Percentiles rank a stretch among this genome's conserved stretches.
Evolutionary conservation across 2,797 vertebrate species (phyloP).

Genomic region (Lemur catta): DNA sequence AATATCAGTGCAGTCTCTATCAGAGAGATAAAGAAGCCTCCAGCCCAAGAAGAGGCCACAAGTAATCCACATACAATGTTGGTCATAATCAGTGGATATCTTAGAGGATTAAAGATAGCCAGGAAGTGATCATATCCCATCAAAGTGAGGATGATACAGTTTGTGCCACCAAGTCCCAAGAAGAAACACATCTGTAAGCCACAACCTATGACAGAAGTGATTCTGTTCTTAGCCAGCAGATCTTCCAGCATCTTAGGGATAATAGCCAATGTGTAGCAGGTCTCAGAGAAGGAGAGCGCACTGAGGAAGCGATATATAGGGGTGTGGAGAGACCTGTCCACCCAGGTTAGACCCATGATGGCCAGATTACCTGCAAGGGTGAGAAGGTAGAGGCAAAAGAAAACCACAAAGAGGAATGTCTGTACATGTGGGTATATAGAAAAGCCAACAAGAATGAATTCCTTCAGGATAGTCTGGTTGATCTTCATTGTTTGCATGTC

Average conservation of each 20-base stretch:
- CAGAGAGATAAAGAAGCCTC: constrained; percentile 56
- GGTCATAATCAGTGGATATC: constrained; percentile 67
- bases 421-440: constrained; percentile 18
- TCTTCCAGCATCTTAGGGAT: constrained; percentile 59
- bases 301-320: constrained; percentile 72
- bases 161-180: constrained; percentile 64
- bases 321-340: constrained; percentile 49
- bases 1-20: constrained; percentile 10
- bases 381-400: constrained; percentile 41
- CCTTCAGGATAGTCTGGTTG: constrained; percentile 8
- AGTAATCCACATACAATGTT: constrained; percentile 24
- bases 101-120: constrained; percentile 76
- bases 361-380: constrained; percentile 48
- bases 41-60: constrained; percentile 55
- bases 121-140: constrained; percentile 72
- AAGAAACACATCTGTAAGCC: constrained; percentile 72
- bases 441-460: constrained; percentile 57
- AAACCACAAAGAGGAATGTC: neutral
- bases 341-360: constrained; percentile 48
- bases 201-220: constrained; percentile 45
- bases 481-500: neutral
- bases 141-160: constrained; percentile 60
- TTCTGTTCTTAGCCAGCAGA: constrained; percentile 1
- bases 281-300: constrained; percentile 65
- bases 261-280: constrained; percentile 31